Evolutionary conservation across 2,888 invertebrate species (phyloP).

Genomic region (Epistrophe eligans): DNA sequence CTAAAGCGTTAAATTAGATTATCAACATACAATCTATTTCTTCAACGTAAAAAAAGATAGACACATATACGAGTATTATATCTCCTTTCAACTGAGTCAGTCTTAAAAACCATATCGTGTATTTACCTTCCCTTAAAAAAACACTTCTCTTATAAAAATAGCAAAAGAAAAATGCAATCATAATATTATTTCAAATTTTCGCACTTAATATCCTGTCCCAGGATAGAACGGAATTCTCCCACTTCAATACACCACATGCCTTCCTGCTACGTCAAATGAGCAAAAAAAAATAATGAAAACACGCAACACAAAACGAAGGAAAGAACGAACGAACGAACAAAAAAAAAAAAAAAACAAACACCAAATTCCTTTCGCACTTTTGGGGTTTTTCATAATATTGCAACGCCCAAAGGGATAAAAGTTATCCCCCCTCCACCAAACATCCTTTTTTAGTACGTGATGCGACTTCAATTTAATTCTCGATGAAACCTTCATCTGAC

Average conservation of each 20-base stretch:
- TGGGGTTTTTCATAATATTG: constrained; percentile 62
- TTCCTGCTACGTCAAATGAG: constrained; percentile 64
- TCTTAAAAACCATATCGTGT: neutral
- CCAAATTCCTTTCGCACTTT: constrained; percentile 56
- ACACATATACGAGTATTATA: neutral
- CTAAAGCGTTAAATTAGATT: constrained; percentile 3
- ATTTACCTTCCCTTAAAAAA: constrained; percentile 11
- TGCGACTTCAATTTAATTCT: constrained; percentile 71
- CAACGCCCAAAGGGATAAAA: constrained; percentile 68
- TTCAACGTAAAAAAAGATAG: neutral
- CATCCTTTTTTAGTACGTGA: constrained; percentile 59
- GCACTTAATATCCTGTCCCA: constrained; percentile 72
- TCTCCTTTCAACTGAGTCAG: neutral
- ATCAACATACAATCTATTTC: neutral
- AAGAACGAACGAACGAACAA: neutral
- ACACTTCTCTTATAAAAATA: constrained; percentile 1
- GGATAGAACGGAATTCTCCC: constrained; percentile 28
- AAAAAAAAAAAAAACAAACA: constrained; percentile 18
- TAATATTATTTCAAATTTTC: constrained; percentile 73
- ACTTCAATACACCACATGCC: constrained; percentile 63
- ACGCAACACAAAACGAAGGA: constrained; percentile 16
- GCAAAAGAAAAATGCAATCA: constrained; percentile 61
- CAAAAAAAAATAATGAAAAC: constrained; percentile 57
- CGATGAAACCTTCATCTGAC: constrained; percentile 49
- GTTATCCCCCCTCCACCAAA: constrained; percentile 16